phyloP scores from a whole-genome alignment of 2,113 vertebrate genomes.

The Oceanites oceanicus region DNA sequence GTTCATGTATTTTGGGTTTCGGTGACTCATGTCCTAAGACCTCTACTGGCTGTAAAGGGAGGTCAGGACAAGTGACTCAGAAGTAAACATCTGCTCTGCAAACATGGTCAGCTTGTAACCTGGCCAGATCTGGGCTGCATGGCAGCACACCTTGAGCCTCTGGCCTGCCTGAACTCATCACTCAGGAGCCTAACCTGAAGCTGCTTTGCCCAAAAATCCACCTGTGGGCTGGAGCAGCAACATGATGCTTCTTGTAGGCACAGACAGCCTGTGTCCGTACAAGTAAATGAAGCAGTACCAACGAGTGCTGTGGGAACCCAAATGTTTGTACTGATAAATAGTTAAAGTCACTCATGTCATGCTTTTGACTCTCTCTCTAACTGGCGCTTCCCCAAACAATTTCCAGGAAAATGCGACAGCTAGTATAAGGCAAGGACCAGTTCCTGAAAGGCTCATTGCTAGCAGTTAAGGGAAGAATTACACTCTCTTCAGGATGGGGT shows the following conservation, averaged over 20 bases:
- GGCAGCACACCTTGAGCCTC: rapidly evolving
- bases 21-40: background rate
- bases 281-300: background rate
- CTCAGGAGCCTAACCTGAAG: background rate
- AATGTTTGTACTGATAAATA: background rate
- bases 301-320: rapidly evolving
- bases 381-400: background rate
- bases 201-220: background rate
- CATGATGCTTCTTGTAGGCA: background rate
- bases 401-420: background rate
- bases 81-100: background rate
- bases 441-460: background rate
- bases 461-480: background rate
- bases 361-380: background rate
- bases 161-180: background rate
- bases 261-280: background rate
- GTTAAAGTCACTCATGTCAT: background rate
- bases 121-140: background rate
- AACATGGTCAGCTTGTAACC: rapidly evolving
- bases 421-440: background rate
- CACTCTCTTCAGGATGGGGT: background rate
- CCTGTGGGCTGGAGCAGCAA: background rate
- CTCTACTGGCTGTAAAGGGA: background rate
- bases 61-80: background rate
- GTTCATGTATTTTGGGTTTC: background rate